A percentile compares a stretch with the other conserved stretches of the same genome.
Evolutionary conservation across 2,888 invertebrate species (phyloP).

Genomic region (Arrhopalites spinosus): DNA sequence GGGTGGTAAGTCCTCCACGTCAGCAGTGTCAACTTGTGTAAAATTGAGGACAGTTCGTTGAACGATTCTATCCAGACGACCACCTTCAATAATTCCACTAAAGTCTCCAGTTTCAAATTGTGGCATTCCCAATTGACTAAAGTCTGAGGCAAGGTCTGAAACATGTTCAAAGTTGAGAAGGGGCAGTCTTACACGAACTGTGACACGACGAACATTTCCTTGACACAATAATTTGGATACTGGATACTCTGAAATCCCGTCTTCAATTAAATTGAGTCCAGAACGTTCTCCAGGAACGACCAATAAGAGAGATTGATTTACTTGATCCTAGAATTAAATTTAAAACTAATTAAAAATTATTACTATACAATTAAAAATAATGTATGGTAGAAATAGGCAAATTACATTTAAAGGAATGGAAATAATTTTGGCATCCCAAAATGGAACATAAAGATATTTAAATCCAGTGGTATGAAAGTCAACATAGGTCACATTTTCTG

Average conservation of each 20-base stretch:
- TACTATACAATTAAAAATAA: too few relatives aligned
- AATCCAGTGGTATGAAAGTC: slow-evolving; percentile 43
- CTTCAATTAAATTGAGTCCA: slow-evolving; percentile 52
- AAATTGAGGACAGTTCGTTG: slow-evolving; percentile 14
- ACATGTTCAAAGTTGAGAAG: slow-evolving; percentile 39
- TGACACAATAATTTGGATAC: slow-evolving; percentile 48
- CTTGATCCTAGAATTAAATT: slow-evolving; percentile 6
- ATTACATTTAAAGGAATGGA: slow-evolving; percentile 29
- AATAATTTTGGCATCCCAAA: slow-evolving; percentile 35
- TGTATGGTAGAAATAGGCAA: too few relatives aligned
- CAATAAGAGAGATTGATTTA: slow-evolving; percentile 42
- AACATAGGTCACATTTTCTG: slow-evolving; percentile 45
- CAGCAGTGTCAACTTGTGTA: background rate
- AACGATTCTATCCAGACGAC: slow-evolving; percentile 38
- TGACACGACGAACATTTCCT: slow-evolving; percentile 42
- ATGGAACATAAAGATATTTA: slow-evolving; percentile 28
- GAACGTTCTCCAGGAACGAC: slow-evolving; percentile 51
- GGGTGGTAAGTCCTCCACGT: background rate
- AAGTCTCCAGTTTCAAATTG: slow-evolving; percentile 41
- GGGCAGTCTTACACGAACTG: slow-evolving; percentile 47
- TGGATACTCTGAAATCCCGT: slow-evolving; percentile 46
- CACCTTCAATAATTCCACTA: slow-evolving; percentile 40
- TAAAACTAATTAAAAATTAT: background rate
- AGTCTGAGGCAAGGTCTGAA: slow-evolving; percentile 23
- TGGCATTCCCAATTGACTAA: slow-evolving; percentile 34